Conservation (phyloP, 2,888 invertebrate species). For the Papilio protenor region DNA sequence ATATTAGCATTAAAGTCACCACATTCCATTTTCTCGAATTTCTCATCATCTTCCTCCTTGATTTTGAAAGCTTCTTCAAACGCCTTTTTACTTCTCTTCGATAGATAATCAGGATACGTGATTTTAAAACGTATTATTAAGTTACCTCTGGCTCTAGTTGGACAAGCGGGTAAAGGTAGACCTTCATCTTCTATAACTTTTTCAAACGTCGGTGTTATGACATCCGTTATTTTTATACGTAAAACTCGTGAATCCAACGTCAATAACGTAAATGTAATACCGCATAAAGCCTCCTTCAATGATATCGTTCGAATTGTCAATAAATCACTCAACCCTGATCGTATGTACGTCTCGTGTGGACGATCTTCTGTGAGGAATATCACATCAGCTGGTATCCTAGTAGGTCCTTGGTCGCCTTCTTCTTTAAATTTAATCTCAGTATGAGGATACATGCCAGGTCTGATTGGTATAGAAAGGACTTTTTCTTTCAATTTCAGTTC, state of each 20-base stretch:
- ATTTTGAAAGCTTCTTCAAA: constrained; percentile 74
- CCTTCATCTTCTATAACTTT: constrained; percentile 90
- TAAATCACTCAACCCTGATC: constrained; percentile 87
- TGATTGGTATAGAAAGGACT: constrained; percentile 89
- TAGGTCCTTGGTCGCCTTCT: constrained; percentile 91
- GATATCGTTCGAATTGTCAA: constrained; percentile 85
- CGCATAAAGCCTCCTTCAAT: constrained; percentile 89
- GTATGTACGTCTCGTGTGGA: constrained; percentile 86
- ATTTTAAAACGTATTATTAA: constrained; percentile 87
- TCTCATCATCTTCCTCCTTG: constrained; percentile 67
- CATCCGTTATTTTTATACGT: constrained; percentile 88
- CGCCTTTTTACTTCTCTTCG: constrained; percentile 71
- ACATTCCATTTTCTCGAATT: constrained; percentile 68
- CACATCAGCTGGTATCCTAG: constrained; percentile 89
- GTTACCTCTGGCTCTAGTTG: constrained; percentile 86
- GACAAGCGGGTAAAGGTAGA: constrained; percentile 86
- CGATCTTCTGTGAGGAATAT: constrained; percentile 90
- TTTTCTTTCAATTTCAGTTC: constrained; percentile 88
- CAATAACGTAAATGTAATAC: constrained; percentile 86
- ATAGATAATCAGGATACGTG: constrained; percentile 72
- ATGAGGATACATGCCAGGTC: constrained; percentile 89
- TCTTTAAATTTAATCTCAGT: constrained; percentile 90
- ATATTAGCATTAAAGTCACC: constrained; percentile 53
- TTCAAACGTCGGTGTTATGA: constrained; percentile 87
- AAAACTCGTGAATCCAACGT: constrained; percentile 89